These are phyloP conservation scores for Mustela nigripes DNA, from an alignment of 2,113 vertebrate genomes.

Conservation along the genomic window DNA sequence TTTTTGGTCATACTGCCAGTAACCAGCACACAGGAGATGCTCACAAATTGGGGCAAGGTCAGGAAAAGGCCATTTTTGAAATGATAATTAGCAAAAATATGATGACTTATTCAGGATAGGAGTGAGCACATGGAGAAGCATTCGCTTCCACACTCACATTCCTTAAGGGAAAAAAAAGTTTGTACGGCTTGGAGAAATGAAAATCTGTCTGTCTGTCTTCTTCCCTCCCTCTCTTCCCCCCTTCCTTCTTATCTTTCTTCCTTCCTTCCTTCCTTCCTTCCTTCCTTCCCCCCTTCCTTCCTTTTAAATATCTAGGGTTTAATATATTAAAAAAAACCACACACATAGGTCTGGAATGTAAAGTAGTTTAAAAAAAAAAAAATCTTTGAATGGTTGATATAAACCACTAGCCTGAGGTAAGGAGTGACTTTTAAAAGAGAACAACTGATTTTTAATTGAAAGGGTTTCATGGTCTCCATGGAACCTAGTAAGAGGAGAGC, in stretches of 20 bases:
- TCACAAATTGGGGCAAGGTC: not conserved
- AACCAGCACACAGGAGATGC: not conserved
- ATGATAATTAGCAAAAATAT: not conserved
- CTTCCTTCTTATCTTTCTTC: no score
- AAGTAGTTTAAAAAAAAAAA: not conserved
- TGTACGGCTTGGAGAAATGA: not conserved
- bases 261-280: not conserved
- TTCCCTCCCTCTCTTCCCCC: not conserved
- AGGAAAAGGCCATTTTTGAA: conserved; percentile 24
- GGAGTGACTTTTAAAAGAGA: not conserved
- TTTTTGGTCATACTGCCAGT: not conserved
- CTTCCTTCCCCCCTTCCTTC: no score
- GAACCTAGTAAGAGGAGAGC: not conserved
- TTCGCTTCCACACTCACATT: not conserved
- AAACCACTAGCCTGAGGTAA: not conserved
- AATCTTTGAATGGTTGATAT: not conserved
- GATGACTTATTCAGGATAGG: not conserved
- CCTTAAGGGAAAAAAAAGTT: not conserved
- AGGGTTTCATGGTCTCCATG: not conserved
- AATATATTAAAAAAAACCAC: not conserved
- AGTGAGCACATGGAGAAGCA: not conserved
- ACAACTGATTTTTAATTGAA: not conserved
- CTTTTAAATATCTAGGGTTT: not conserved
- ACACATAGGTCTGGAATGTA: not conserved
- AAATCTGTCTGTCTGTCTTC: not conserved